phyloP scores from a whole-genome alignment of 1,140 invertebrate species.

The Ceratitis capitata region DNA sequence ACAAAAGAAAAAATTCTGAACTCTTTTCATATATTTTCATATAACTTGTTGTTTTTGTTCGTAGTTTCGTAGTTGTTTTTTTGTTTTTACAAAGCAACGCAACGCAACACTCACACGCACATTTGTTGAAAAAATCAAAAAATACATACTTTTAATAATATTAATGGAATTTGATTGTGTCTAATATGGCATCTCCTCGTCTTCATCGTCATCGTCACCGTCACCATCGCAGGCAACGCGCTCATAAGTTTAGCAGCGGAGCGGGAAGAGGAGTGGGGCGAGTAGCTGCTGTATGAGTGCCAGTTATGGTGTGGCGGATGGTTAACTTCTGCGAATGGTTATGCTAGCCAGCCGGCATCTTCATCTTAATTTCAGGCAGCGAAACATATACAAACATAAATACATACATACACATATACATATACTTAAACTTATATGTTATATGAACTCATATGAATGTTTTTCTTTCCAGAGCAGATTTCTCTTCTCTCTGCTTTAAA shows the following conservation, averaged over 20 bases:
- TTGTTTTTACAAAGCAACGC: neutral
- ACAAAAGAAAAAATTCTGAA: too few species aligned
- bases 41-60: neutral
- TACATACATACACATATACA: neutral
- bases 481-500: too few species aligned
- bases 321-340: neutral
- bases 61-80: too few species aligned
- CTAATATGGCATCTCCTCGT: conserved; percentile 23
- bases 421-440: neutral
- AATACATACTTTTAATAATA: conserved; percentile 42
- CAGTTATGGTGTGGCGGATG: neutral
- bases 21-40: too few species aligned
- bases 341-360: neutral
- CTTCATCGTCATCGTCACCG: neutral
- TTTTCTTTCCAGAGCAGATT: neutral
- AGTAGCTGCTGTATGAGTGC: neutral
- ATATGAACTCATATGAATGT: neutral
- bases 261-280: neutral
- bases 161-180: conserved; percentile 44
- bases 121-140: conserved; percentile 34
- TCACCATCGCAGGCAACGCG: neutral
- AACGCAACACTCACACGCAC: neutral
- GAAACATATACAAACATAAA: neutral
- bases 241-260: neutral
- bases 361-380: neutral